These are phyloP conservation scores for Latrodectus elegans DNA, from an alignment of 2,888 invertebrate species.

Conservation along the genomic window DNA sequence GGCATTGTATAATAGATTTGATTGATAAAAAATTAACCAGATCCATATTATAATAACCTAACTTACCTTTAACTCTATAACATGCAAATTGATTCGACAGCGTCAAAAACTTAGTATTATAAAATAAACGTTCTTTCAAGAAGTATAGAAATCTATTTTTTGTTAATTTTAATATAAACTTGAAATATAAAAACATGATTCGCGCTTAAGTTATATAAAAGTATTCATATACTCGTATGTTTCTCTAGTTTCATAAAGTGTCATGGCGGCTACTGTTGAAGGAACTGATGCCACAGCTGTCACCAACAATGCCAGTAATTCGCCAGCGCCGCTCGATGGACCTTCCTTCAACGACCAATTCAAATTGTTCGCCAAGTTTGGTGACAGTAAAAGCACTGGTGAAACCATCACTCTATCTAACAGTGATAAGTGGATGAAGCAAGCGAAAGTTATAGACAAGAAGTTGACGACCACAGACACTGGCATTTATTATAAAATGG, in stretches of 20 bases:
- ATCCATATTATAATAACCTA: too few relatives aligned
- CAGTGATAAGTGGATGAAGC: constrained; percentile 96
- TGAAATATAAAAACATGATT: too few relatives aligned
- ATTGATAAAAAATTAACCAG: too few relatives aligned
- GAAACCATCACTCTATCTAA: constrained; percentile 90
- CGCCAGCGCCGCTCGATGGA: constrained; percentile 43
- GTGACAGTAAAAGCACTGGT: constrained; percentile 89
- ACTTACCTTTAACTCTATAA: too few relatives aligned
- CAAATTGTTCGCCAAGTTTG: constrained; percentile 88
- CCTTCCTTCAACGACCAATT: constrained; percentile 82
- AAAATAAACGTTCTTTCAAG: too few relatives aligned
- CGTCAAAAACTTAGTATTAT: too few relatives aligned
- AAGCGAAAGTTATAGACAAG: constrained; percentile 85
- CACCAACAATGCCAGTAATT: not conserved
- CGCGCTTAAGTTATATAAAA: too few relatives aligned
- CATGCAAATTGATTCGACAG: too few relatives aligned
- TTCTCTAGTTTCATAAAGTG: not conserved
- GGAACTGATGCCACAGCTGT: constrained; percentile 9
- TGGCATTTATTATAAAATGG: constrained; percentile 90
- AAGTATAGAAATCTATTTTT: too few relatives aligned
- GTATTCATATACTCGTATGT: not conserved
- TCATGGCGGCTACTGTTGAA: constrained; percentile 58
- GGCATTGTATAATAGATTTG: too few relatives aligned
- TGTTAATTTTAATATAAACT: too few relatives aligned
- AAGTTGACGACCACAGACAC: constrained; percentile 92